phyloP scores from a whole-genome alignment of 1,140 invertebrate species.

The Trigoniulus corallinus region DNA sequence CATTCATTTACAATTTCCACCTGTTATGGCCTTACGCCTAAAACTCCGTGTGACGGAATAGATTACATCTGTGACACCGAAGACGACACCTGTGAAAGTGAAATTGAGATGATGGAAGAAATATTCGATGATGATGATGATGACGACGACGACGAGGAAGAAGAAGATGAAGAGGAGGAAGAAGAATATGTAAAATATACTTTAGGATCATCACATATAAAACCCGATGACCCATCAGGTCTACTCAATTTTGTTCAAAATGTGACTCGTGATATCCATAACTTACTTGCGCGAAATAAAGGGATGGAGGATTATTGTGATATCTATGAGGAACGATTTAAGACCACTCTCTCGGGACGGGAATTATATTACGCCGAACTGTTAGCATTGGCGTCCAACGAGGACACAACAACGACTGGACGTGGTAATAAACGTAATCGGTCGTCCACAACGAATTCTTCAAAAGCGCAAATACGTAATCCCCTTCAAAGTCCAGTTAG shows the following conservation, averaged over 20 bases:
- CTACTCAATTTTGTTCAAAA: slow-evolving; percentile 1
- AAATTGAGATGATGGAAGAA: not conserved
- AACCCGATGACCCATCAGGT: not conserved
- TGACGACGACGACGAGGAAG: slow-evolving; percentile 3
- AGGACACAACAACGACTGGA: not conserved
- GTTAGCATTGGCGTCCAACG: slow-evolving; percentile 1
- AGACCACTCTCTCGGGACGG: not conserved
- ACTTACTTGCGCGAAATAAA: not conserved
- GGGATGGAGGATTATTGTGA: slow-evolving; percentile 7
- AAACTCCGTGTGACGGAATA: too few relatives aligned
- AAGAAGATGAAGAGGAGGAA: slow-evolving; percentile 2
- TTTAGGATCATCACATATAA: not conserved
- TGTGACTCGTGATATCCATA: not conserved
- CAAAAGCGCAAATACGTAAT: not conserved
- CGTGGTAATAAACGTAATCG: not conserved
- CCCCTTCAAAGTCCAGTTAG: not conserved
- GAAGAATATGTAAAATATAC: too few relatives aligned
- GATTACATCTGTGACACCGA: too few relatives aligned
- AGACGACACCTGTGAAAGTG: too few relatives aligned
- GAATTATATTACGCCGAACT: slow-evolving; percentile 8
- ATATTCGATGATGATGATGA: not conserved
- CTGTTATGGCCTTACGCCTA: too few relatives aligned
- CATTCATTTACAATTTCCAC: too few relatives aligned
- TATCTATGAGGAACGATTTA: slow-evolving; percentile 7
- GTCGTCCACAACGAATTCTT: not conserved